Conservation (phyloP, 2,888 invertebrate species). For the Xylocampa areola region DNA sequence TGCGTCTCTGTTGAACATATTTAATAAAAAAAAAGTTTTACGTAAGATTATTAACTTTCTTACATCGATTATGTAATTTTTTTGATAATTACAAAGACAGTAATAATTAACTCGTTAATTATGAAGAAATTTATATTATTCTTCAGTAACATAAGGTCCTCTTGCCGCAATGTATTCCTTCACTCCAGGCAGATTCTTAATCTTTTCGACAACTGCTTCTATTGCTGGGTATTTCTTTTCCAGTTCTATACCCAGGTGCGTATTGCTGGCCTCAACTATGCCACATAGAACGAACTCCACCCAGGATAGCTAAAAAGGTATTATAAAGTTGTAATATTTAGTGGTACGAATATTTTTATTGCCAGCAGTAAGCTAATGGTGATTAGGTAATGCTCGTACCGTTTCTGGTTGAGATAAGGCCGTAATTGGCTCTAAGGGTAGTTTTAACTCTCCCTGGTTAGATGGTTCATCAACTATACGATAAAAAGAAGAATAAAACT, state of each 20-base stretch:
- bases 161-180: constrained; percentile 77
- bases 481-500: too few species aligned
- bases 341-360: too few species aligned
- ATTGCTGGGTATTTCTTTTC: constrained; percentile 76
- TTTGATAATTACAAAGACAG: not conserved
- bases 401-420: too few species aligned
- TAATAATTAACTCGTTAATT: not conserved
- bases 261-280: constrained; percentile 72
- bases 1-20: too few species aligned
- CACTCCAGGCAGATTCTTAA: constrained; percentile 73
- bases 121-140: constrained; percentile 1
- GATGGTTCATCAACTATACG: too few species aligned
- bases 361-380: too few species aligned
- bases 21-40: too few species aligned
- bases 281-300: constrained; percentile 80
- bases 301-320: constrained; percentile 75
- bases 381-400: too few species aligned
- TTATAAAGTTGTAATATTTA: not conserved
- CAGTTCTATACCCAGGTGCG: constrained; percentile 67
- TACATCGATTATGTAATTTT: too few species aligned
- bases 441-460: too few species aligned
- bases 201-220: constrained; percentile 63
- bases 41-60: too few species aligned
- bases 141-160: constrained; percentile 35
- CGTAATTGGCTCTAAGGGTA: too few species aligned